Base-by-base conservation (phyloP, 2,797 vertebrate species). In the Chrosomus eos region DNA sequence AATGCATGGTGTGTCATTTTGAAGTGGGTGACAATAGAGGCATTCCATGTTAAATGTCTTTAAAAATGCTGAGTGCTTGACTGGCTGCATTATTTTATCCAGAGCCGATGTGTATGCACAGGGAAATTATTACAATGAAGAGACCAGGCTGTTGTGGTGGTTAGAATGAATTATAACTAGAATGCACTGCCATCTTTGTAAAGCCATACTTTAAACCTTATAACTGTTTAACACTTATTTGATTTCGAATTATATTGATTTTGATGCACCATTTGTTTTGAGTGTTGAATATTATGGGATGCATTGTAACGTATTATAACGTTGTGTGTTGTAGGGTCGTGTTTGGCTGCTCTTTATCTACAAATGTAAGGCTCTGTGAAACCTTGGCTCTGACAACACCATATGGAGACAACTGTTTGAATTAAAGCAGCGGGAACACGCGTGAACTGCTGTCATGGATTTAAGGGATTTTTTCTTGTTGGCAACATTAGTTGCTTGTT, bases 401-500 rank as follows among this genome's bases (percentile, higher is more conserved):
- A 94, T 93, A 94, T 94, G 95, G 95, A 95, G 92, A 95, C 90
- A 93, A 95, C 91, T 93, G 92, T 93, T 96, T 95, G 94, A 94
- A 94, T 92, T 94, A 81, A 86, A 93, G 76, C 92, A 90, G 90
- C 89, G 94, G 93, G 91, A 94, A 92, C 94, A 90, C 87, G 83
- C 86, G 93, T 92, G 95, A 94, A 94, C 94, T 91, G 92, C 94
- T 94, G 95, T 95, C 95, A 99, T 99, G 98, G 97, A 99, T 97
- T 96, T 98, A 95, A 99, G 97, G 95, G 97, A 99, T 96, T 99
- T 98, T 97, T 99, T 99, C 97, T 96, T 99, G 96, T 96, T 99
- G 96, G 96, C 97, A 14, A 95, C 97, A 92, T 94, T 99, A 90
- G 95, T 97, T 89, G 97, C 97, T 94, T 99, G 97, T 95, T 95